Evolutionary conservation across 2,888 invertebrate species (phyloP), one percentile per base, ranked within the genome.

Genomic region (Linyphia triangularis): DNA sequence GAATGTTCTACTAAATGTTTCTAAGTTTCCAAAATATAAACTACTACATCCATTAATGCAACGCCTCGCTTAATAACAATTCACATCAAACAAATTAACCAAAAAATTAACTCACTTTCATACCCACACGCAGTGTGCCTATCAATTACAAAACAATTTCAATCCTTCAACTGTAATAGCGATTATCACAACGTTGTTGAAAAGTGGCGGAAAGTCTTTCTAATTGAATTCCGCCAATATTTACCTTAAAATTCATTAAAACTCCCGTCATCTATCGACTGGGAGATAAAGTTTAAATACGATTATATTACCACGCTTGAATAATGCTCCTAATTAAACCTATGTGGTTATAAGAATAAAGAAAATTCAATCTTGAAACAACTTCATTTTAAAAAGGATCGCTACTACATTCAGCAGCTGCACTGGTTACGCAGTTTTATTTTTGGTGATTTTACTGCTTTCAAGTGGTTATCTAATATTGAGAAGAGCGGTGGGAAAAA

Each of bases 211-310:
- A 22, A 63, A 65, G 28, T 22, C 65, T 37, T 5, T 40, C 16
- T 43, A 65, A 40, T 40, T 78, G 37, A 63, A 63, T 78, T 22
- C 26, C 19, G 65, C 24, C 19, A 63, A 78, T 43, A 33, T 63
- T 78, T 78, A 40, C 51, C 28, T 77, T 65, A 78, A 78, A 75
- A 75, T 72, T 75, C 75, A 75, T 75, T 75, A 75, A 75, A 75
- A 61, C 59, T 75, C 59, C 75, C 59, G 30, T 33, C 33, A 33
- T 33, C 33, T 28, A n/a, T 33, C 67, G 16, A 19, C n/a, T 33
- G 30, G 19, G n/a, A 26, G n/a, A 10, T 28, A 33, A 24, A 57
- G 30, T 57, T 75, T 57, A 57, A 75, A 75, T 75, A 75, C 28
- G 59, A 57, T 75, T 75, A 59, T 51, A 57, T 30, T 28, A 28